phyloP scores from a whole-genome alignment of 2,888 invertebrate species.

The Sphecodes monilicornis region DNA sequence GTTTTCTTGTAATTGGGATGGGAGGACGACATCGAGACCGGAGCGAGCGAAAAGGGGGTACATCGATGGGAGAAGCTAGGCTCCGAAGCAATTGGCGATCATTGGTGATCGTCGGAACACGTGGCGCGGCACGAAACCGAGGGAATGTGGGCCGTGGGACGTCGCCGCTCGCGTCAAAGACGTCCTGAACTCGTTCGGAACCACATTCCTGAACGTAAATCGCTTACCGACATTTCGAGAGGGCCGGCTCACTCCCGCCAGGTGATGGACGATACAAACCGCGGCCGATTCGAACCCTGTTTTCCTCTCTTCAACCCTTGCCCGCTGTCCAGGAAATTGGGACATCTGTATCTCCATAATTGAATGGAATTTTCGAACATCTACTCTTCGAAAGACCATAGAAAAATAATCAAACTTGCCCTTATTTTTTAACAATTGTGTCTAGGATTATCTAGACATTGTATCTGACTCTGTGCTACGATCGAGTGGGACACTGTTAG shows the following conservation, averaged over 20 bases:
- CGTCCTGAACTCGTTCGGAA: conserved; percentile 63
- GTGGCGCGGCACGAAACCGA: conserved; percentile 29
- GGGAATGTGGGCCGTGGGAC: conserved; percentile 63
- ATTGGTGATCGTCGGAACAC: conserved; percentile 49
- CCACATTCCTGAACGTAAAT: conserved; percentile 75
- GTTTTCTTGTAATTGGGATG: background rate
- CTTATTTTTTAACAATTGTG: too few species aligned
- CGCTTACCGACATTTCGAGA: conserved; percentile 50
- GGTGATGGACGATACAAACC: conserved; percentile 10
- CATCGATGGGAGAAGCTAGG: background rate
- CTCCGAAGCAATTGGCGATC: conserved; percentile 62
- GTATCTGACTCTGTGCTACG: too few species aligned
- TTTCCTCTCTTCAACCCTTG: background rate
- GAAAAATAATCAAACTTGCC: too few species aligned
- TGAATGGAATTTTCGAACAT: too few species aligned
- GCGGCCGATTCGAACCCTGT: background rate
- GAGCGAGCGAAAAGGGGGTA: background rate
- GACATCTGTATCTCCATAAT: background rate
- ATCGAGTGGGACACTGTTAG: too few species aligned
- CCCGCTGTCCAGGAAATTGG: background rate
- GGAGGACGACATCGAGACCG: background rate
- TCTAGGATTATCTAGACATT: too few species aligned
- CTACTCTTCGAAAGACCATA: background rate
- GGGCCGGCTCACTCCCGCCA: background rate
- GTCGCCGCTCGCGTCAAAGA: conserved; percentile 59